These are phyloP conservation scores for Scartelaos histophorus DNA, from an alignment of 2,113 vertebrate genomes.

Conservation along the genomic window DNA sequence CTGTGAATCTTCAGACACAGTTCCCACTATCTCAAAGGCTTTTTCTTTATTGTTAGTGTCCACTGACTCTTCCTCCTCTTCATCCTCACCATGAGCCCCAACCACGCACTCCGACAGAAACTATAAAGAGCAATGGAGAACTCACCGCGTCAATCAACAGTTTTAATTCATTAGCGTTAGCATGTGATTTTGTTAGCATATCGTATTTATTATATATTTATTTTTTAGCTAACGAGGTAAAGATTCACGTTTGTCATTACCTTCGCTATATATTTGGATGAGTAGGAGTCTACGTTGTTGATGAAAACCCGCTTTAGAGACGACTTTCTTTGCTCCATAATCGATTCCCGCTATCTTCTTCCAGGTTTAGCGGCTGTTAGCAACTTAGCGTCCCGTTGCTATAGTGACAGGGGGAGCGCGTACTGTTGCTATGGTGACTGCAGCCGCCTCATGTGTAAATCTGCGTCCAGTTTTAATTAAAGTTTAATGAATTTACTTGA, in stretches of 20 bases:
- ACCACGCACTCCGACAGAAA: slow-evolving; percentile 75
- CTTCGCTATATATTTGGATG: slow-evolving; percentile 79
- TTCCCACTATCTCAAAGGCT: slow-evolving; percentile 84
- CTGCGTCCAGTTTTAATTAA: no score
- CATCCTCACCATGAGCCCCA: slow-evolving; percentile 62
- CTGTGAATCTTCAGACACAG: slow-evolving; percentile 53
- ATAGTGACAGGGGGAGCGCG: slow-evolving; percentile 25
- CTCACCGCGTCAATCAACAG: neutral
- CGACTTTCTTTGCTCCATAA: neutral
- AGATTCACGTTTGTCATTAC: slow-evolving; percentile 59
- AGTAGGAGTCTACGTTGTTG: slow-evolving; percentile 81
- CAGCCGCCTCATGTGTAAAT: neutral
- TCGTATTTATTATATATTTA: no score
- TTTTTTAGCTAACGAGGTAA: neutral
- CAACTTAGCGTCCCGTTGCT: slow-evolving; percentile 41
- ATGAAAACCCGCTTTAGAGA: slow-evolving; percentile 77
- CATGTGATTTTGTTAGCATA: neutral
- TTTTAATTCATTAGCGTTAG: neutral
- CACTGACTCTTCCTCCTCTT: slow-evolving; percentile 54
- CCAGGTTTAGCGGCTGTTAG: neutral
- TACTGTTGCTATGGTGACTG: neutral
- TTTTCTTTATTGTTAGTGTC: slow-evolving; percentile 45
- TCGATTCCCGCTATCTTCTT: neutral
- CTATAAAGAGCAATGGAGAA: slow-evolving; percentile 54
- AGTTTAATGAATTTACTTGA: no score